Percentiles rank a stretch among this genome's conserved stretches.
These are phyloP conservation scores for Anthopleura xanthogrammica DNA, from an alignment of 92 coral and sea anemone species.

Conservation along the genomic window DNA sequence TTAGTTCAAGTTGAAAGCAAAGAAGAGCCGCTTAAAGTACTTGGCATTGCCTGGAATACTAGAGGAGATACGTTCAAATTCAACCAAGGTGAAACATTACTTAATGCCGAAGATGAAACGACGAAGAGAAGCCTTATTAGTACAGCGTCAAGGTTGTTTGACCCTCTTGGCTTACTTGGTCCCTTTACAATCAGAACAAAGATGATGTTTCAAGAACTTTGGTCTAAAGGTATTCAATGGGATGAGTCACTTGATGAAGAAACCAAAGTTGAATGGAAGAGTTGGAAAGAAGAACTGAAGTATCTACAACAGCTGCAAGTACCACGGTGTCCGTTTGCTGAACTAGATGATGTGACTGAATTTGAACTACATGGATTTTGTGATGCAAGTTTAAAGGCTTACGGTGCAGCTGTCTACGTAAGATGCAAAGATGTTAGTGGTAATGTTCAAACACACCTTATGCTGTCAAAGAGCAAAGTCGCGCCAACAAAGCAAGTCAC, in stretches of 20 bases:
- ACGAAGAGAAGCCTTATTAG: constrained; percentile 32
- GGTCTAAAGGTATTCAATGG: constrained; percentile 24
- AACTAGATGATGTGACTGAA: too few relatives aligned
- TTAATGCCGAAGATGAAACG: not conserved
- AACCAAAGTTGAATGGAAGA: not conserved
- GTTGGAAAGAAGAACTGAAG: constrained; percentile 7
- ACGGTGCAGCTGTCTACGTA: too few relatives aligned
- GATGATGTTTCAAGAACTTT: constrained; percentile 34
- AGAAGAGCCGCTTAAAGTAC: constrained; percentile 11
- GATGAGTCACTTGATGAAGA: constrained; percentile 28
- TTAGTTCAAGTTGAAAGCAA: not conserved
- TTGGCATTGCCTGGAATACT: constrained; percentile 22
- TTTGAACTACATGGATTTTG: too few relatives aligned
- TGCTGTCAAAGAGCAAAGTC: too few relatives aligned
- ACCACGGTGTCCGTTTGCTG: too few relatives aligned
- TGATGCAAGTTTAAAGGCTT: too few relatives aligned
- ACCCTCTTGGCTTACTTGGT: constrained; percentile 26
- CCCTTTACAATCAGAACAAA: constrained; percentile 24
- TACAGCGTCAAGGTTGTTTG: constrained; percentile 20
- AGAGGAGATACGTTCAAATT: constrained; percentile 1
- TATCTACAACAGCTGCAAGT: too few relatives aligned
- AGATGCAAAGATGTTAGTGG: too few relatives aligned
- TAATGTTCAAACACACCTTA: too few relatives aligned
- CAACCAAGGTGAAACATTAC: not conserved
- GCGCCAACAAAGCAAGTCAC: too few relatives aligned